Conservation (phyloP, 2,113 vertebrate genomes). For the Proterorhinus semilunaris region DNA sequence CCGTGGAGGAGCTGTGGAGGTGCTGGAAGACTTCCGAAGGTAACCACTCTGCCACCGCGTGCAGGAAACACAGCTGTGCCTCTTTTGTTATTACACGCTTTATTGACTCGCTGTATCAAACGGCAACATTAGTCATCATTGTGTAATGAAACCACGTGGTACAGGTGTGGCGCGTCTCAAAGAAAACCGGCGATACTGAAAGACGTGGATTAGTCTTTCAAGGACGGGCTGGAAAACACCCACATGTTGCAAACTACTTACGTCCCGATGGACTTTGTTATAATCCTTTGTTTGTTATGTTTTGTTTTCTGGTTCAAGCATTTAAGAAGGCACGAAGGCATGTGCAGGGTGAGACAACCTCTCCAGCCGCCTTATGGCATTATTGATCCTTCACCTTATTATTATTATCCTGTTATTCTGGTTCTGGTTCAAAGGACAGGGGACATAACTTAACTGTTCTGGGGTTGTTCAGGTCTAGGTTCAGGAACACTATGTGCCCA, state of each 20-base stretch:
- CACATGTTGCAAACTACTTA: not conserved
- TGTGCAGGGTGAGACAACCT: not conserved
- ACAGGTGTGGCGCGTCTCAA: not conserved
- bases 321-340: not conserved
- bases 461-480: no score
- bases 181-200: not conserved
- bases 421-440: no score
- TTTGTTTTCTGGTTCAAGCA: not conserved
- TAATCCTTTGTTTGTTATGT: not conserved
- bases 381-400: no score
- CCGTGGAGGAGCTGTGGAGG: constrained; percentile 96
- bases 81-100: not conserved
- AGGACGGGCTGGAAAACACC: not conserved
- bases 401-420: no score
- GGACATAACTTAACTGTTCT: no score
- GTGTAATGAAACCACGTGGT: not conserved
- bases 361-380: no score
- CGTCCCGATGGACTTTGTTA: not conserved
- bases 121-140: not conserved
- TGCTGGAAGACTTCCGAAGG: constrained; percentile 96
- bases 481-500: no score
- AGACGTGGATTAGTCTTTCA: not conserved
- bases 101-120: not conserved
- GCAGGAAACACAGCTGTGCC: not conserved
- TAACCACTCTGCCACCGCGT: constrained; percentile 41